Evolutionary conservation across 2,797 vertebrate species (phyloP), one percentile per base, ranked within the genome.

Genomic region (Tolypeutes matacus): DNA sequence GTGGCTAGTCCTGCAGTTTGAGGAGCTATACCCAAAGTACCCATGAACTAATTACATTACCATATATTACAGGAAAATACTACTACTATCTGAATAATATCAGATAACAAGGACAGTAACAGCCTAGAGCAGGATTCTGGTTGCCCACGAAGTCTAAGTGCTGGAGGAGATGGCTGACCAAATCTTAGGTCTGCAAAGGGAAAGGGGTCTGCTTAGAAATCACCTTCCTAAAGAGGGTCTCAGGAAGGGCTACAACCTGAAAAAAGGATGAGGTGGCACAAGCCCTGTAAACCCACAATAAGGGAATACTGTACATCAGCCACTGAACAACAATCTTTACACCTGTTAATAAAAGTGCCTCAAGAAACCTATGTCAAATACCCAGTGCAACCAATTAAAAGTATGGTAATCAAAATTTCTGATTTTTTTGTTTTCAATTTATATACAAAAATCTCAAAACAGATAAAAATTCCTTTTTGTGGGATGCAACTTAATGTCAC

Each of bases 401-500:
- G 20, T 39, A 62, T 36, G 17, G 86, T 18, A 60, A 46, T 84
- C 70, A 95, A 82, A 96, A 88, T 46, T 27, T 17, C 3, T 2
- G 5, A 21, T 67, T 76, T 86, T 58, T 46, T 31, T 62, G 36
- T 73, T 86, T 89, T 89, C 31, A n/a, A 72, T 70, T 80, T 60
- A 81, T 76, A 82, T 51, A 67, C 31, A 13, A 39, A 62, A 25
- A 88, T 39, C 72, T 90, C 78, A 78, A 87, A 82, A 72, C 4
- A 94, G 67, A 90, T 56, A n/a, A 60, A 86, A 83, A 69, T 39
- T 73, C 18, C 27, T 65, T 46, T 49, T 49, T 75, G 18, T 56
- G 84, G 51, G n/a, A 42, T 14, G 20, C 76, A 96, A 80, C 60
- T 27, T 36, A 86, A 87, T 12, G 67, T 76, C 67, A 86, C 81